Evolutionary conservation across 2,888 invertebrate species (phyloP).

Genomic region (Drosophila glabriapex): DNA sequence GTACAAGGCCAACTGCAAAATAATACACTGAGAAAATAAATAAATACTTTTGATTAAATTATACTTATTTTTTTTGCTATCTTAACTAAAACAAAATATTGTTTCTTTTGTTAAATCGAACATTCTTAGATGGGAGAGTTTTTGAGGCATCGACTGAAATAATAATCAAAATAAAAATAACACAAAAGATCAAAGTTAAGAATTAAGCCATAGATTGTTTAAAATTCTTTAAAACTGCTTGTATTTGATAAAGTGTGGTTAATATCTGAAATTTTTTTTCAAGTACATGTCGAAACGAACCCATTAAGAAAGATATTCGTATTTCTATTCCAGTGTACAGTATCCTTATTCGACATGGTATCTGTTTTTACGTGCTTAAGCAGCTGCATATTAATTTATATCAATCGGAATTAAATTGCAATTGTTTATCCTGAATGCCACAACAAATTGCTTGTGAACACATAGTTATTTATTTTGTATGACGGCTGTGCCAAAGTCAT

Average conservation of each 20-base stretch:
- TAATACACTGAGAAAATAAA: constrained; percentile 11
- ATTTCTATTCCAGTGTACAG: neutral
- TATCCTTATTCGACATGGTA: neutral
- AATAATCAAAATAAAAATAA: neutral
- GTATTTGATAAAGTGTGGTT: neutral
- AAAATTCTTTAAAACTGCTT: neutral
- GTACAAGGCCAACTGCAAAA: neutral
- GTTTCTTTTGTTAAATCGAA: neutral
- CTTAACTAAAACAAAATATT: neutral
- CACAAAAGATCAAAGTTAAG: neutral
- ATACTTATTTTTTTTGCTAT: neutral
- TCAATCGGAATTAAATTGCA: constrained; percentile 39
- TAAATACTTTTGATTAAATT: neutral
- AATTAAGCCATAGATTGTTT: neutral
- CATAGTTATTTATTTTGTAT: constrained; percentile 43
- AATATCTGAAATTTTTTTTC: neutral
- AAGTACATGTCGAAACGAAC: neutral
- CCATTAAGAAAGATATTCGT: neutral
- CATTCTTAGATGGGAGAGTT: neutral
- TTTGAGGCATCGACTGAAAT: neutral
- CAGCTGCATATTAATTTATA: constrained; percentile 27
- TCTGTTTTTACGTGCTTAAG: neutral
- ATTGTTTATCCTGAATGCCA: constrained; percentile 38
- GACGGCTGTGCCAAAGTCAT: constrained; percentile 14
- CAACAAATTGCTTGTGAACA: constrained; percentile 24